Evolutionary conservation across 2,888 invertebrate species (phyloP), one percentile per base, ranked within the genome.

Genomic region (Timema podura): DNA sequence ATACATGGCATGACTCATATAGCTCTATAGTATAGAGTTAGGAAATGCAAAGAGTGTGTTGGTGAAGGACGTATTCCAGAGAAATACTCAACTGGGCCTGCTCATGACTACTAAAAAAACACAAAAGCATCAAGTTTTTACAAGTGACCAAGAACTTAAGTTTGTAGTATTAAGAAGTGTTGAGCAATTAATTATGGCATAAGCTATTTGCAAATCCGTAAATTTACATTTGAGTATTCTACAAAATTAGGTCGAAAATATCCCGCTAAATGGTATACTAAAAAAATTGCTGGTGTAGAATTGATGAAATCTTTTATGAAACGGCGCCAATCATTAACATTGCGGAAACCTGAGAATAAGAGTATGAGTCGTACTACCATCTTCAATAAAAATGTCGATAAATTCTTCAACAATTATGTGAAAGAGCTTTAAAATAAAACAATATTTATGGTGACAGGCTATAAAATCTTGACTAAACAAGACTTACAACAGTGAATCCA

Each of bases 1-100:
- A 61, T 45, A 54, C 6, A 54, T 7, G 6, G 45, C 61, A 61
- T 16, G 30, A 30, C 30, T 30, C 30, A 30, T 30, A 30, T 3
- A 30, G 30, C 30, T 30, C 30, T 30, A 30, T 30, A 30, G 1
- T 3, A 30, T 30, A 30, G 30, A 30, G 30, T 30, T 30, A 30
- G 3, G 30, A 30, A 30, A 30, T 30, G 30, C 30, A 61, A 78
- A 65, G 70, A 68, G 71, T 7, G 0, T 10, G 9, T n/a, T 68
- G 68, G 46, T 6, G 73, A 66, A 46, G 9, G 65, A 48, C 46
- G 16, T 13, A 47, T 30, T 48, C 68, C 54, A n/a, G n/a, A 51
- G 30, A 30, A 30, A 30, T 30, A 30, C 30, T 30, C 30, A 30
- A 30, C 30, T 30, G 3, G 30, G 30, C 3, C 30, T 30, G 3